Conservation (phyloP, 2,113 vertebrate genomes). For the Pithys albifrons region DNA sequence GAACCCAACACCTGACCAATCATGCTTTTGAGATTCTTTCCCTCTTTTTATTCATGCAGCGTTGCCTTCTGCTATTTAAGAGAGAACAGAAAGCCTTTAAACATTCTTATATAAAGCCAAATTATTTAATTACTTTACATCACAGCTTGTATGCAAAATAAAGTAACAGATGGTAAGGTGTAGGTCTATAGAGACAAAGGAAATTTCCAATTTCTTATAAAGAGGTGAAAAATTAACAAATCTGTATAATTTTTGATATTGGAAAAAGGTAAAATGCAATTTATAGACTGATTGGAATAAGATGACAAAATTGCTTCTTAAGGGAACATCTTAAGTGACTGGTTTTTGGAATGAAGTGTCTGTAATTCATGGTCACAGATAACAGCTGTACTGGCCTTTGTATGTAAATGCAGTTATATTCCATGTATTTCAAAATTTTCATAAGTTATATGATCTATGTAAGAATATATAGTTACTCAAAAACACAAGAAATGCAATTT, state of each 20-base stretch:
- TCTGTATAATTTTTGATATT: neutral
- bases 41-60: neutral
- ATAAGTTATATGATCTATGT: neutral
- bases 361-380: neutral
- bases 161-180: neutral
- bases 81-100: neutral
- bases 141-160: neutral
- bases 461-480: neutral
- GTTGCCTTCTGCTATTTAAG: neutral
- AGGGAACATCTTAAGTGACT: neutral
- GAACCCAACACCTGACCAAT: neutral
- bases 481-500: neutral
- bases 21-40: accelerated
- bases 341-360: neutral
- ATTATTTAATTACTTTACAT: neutral
- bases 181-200: neutral
- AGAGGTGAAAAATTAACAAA: neutral
- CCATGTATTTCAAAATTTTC: neutral
- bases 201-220: neutral
- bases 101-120: neutral
- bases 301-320: neutral
- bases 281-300: neutral
- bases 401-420: neutral
- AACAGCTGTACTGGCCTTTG: neutral
- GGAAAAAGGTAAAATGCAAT: neutral